These are phyloP conservation scores for cat (Felis catus) DNA, from an alignment of 2,113 vertebrate species.

Conservation along the genomic window F.catus_Fca126_mat1.0 CM031428.1:2527001-2527500, in stretches of 20 bases:
- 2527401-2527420: constrained; percentile 61
- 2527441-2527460: constrained; percentile 73
- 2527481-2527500: constrained; percentile 75
- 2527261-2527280: neutral
- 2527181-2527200: neutral
- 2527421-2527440: constrained; percentile 79
- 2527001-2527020: neutral
- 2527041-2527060: neutral
- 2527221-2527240: neutral
- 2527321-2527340: neutral
- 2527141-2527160: neutral
- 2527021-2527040: neutral
- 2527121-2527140: neutral
- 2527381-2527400: constrained; percentile 47
- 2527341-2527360: neutral
- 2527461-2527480: constrained; percentile 80
- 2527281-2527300: neutral
- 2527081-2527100: rapidly evolving
- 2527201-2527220: neutral
- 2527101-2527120: neutral
- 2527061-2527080: neutral
- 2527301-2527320: neutral
- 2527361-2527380: constrained; percentile 61
- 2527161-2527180: neutral
- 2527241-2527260: neutral